These are phyloP conservation scores for Palythoa caribaeorum DNA, from an alignment of 92 coral and sea anemone species.

Conservation along the genomic window DNA sequence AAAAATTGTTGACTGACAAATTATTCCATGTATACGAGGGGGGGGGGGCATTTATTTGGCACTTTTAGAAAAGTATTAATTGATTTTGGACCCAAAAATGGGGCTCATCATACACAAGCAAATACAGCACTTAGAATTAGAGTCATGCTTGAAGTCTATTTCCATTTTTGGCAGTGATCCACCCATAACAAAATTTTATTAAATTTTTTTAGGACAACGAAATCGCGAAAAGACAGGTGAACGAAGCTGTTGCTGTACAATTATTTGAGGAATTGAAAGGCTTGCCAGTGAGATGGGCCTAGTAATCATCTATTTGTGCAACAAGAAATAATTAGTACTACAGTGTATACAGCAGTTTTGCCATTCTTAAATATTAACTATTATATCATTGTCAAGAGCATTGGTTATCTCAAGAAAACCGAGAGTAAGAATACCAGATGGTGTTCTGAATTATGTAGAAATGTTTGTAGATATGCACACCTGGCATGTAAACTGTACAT, in stretches of 20 bases:
- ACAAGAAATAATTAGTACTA: background rate
- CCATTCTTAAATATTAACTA: background rate
- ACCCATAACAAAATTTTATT: background rate
- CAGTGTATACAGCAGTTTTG: background rate
- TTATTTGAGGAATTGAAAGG: conserved; percentile 70
- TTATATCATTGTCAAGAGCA: background rate
- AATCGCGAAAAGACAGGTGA: conserved; percentile 94
- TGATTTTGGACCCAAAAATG: no score
- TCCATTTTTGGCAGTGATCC: no score
- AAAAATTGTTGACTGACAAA: no score
- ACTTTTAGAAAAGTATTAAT: no score
- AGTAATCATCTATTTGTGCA: background rate
- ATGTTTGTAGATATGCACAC: conserved; percentile 9
- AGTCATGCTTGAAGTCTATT: background rate
- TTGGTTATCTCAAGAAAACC: background rate
- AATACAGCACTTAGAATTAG: background rate
- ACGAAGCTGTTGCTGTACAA: conserved; percentile 94
- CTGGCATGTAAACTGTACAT: conserved; percentile 33
- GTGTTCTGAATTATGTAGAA: background rate
- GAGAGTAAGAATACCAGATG: background rate
- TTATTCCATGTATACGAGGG: no score
- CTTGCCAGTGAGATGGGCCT: background rate
- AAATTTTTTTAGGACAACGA: conserved; percentile 75
- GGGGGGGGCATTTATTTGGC: no score
- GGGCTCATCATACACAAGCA: background rate